phyloP scores from a whole-genome alignment of 2,888 invertebrate genomes.

The Camptogramma bilineatum region DNA sequence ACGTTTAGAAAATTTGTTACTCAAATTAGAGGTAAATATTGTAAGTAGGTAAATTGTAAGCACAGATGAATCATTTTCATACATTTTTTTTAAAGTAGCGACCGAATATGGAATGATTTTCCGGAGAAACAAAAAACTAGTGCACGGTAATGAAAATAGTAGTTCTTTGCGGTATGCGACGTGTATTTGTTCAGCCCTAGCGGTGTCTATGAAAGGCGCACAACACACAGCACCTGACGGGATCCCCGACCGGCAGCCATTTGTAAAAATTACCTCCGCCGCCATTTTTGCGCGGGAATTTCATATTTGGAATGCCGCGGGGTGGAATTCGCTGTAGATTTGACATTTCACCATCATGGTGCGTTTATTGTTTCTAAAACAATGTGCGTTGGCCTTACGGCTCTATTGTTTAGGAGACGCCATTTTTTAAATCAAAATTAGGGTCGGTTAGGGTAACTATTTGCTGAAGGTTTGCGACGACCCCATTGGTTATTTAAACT shows the following conservation, averaged over 20 bases:
- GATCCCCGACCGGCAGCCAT: slow-evolving; percentile 78
- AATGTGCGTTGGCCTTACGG: slow-evolving; percentile 75
- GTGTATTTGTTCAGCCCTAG: slow-evolving; percentile 40
- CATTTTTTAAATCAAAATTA: slow-evolving; percentile 79
- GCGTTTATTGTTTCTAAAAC: slow-evolving; percentile 82
- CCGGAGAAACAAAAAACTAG: slow-evolving; percentile 8
- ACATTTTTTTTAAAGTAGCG: slow-evolving; percentile 26
- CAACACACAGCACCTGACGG: slow-evolving; percentile 59
- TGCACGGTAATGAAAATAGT: slow-evolving; percentile 23
- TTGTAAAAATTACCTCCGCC: slow-evolving; percentile 84
- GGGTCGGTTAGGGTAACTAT: slow-evolving; percentile 59
- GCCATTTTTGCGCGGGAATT: slow-evolving; percentile 83
- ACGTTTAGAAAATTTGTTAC: slow-evolving; percentile 74
- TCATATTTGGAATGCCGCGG: slow-evolving; percentile 82
- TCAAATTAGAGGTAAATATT: slow-evolving; percentile 74
- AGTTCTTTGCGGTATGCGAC: slow-evolving; percentile 18
- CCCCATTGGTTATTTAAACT: slow-evolving; percentile 49
- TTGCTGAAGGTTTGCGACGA: slow-evolving; percentile 48
- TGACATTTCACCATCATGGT: slow-evolving; percentile 68
- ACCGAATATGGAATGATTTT: background rate
- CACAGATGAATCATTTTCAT: slow-evolving; percentile 60
- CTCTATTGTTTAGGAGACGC: slow-evolving; percentile 72
- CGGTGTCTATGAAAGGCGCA: slow-evolving; percentile 46
- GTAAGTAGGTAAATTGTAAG: no score
- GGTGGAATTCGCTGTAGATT: slow-evolving; percentile 72